Evolutionary conservation across 2,113 vertebrate species (phyloP), one percentile per base, ranked within the genome.

Genomic region (Hydrochoerus hydrochaeris): DNA sequence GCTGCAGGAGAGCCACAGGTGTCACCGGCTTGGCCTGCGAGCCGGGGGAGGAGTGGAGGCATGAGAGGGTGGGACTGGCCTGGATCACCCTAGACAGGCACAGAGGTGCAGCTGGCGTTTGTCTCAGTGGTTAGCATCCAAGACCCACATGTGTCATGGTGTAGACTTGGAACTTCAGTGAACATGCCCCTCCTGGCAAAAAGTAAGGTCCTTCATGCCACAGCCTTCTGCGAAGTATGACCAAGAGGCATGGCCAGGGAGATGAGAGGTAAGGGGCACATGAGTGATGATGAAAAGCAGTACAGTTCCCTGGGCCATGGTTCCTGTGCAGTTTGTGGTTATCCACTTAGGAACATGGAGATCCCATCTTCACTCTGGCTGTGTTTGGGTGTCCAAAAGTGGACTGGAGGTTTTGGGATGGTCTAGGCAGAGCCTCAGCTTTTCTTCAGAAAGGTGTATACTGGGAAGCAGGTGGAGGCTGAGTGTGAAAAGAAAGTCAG

Each of bases 1-100:
- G 98, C 97, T 99, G 71, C 98, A 99, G 83, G 99, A 99, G 97
- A 99, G 98, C 96, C 99, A 99, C 97, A 98, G 98, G 99, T 98
- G 91, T 80, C 38, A 10, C 2, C 3, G 0, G 41, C 32, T 28
- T 7, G 77, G 24, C 5, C 14, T 17, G 2, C 22, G 1, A 0
- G 7, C 28, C 2, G 2, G 7, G 8, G 49, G 5, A 35, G 52
- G 41, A 26, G 32, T 83, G 20, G 10, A 35, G 73, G 83, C 38
- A 19, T 19, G 49, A 16, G 69, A 30, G 17, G n/a, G n/a, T 11
- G 13, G 20, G 12, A 44, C 58, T 20, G 58, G 60, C 30, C 75
- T 20, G 19, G 26, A n/a, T 41, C 6, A 30, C 8, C 14, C 30
- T 22, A n/a, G 44, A 22, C 17, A 49, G 57, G 26, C 9, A 8